A percentile compares a stretch with the other conserved stretches of the same genome.
These are phyloP conservation scores for Papilio helenus DNA, from an alignment of 1,140 invertebrate species.

Conservation along the genomic window DNA sequence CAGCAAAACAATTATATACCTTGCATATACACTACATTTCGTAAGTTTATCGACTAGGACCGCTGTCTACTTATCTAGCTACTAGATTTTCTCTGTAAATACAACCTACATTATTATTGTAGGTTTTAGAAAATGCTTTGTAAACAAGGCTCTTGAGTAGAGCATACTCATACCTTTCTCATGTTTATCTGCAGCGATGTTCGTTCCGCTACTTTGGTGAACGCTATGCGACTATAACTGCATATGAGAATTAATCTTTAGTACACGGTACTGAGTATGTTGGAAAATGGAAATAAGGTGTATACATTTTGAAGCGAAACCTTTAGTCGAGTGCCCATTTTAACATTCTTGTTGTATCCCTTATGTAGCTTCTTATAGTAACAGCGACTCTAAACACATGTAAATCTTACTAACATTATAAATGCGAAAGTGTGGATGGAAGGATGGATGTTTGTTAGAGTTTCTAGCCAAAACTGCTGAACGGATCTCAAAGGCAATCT, in stretches of 20 bases:
- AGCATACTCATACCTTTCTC: background rate
- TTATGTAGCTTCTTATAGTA: too few species aligned
- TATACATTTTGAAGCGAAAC: background rate
- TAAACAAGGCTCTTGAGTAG: background rate
- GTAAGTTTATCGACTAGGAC: background rate
- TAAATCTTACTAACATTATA: too few species aligned
- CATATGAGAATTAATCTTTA: background rate
- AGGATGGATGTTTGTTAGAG: too few species aligned
- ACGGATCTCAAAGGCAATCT: too few species aligned
- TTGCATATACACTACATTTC: too few species aligned
- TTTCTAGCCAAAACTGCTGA: too few species aligned
- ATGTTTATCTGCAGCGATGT: background rate
- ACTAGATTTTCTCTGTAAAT: background rate
- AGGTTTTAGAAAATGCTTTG: constrained; percentile 23
- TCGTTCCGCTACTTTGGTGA: constrained; percentile 7
- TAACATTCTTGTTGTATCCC: too few species aligned
- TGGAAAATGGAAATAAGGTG: background rate
- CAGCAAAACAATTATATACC: too few species aligned
- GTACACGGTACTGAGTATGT: background rate
- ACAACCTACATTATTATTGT: constrained; percentile 2
- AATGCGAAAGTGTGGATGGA: too few species aligned
- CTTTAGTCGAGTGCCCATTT: too few species aligned
- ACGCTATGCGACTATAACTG: background rate
- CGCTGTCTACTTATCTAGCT: background rate
- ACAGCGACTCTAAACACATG: too few species aligned